Percentiles rank a stretch among this genome's conserved stretches.
These are phyloP conservation scores for Cremastobaeus sp. DNA, from an alignment of 2,888 invertebrate genomes.

Conservation along the genomic window DNA sequence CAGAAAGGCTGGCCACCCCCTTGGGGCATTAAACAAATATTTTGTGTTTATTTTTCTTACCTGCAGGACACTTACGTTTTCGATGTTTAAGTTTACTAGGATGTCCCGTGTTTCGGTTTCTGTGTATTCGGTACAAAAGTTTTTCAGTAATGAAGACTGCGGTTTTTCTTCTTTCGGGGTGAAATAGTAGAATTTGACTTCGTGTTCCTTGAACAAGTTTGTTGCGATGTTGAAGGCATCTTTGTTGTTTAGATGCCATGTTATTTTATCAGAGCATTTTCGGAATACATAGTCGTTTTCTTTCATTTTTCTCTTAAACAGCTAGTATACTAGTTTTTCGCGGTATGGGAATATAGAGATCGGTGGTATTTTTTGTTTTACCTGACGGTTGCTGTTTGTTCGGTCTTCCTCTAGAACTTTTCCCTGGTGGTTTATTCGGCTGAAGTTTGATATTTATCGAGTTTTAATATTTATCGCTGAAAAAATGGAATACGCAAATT, in stretches of 20 bases:
- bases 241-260: neutral
- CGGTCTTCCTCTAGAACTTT: neutral
- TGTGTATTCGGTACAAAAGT: conserved; percentile 2
- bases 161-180: conserved; percentile 6
- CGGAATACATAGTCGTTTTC: neutral
- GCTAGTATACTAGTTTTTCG: neutral
- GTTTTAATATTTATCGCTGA: too few species aligned
- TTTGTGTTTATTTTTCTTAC: conserved; percentile 28
- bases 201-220: neutral
- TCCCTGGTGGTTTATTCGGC: neutral
- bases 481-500: too few species aligned
- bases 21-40: conserved; percentile 24
- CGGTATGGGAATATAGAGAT: neutral
- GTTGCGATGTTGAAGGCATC: neutral
- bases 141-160: conserved; percentile 3
- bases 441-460: too few species aligned
- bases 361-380: neutral
- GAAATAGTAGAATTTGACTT: conserved; percentile 8
- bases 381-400: neutral
- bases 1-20: conserved; percentile 7
- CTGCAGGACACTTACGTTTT: conserved; percentile 22
- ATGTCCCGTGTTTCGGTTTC: neutral
- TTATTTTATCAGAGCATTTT: neutral
- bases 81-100: neutral
- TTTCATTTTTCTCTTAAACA: neutral